These are phyloP conservation scores for Tipula lateralis DNA, from an alignment of 2,888 invertebrate species.

Conservation along the genomic window DNA sequence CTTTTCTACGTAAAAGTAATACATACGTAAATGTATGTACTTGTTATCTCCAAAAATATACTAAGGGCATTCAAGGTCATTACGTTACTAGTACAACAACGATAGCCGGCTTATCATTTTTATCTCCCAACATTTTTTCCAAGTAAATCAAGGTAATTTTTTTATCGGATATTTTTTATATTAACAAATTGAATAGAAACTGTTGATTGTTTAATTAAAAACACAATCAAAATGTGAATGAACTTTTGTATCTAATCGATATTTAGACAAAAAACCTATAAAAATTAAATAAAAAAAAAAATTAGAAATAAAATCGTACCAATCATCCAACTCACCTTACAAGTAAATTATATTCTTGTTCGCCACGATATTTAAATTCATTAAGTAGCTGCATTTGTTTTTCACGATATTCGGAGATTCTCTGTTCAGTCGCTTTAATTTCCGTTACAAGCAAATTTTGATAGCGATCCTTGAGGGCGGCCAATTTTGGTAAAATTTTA, in stretches of 20 bases:
- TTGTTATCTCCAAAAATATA: background rate
- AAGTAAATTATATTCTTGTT: slow-evolving; percentile 65
- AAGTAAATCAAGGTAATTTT: background rate
- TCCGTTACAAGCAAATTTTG: slow-evolving; percentile 55
- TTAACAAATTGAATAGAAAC: background rate
- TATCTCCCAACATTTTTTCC: background rate
- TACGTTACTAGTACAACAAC: background rate
- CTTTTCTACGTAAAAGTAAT: background rate
- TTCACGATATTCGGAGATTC: slow-evolving; percentile 68
- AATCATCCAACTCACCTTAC: slow-evolving; percentile 49
- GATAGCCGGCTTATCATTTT: background rate
- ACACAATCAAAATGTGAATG: background rate
- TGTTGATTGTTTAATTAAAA: background rate
- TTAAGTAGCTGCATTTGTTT: slow-evolving; percentile 72
- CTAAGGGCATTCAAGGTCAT: background rate
- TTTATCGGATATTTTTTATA: background rate
- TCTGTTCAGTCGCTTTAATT: slow-evolving; percentile 65
- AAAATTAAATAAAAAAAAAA: background rate
- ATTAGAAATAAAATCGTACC: background rate
- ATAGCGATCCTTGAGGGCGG: slow-evolving; percentile 51
- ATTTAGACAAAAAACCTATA: background rate
- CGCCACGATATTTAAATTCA: slow-evolving; percentile 65
- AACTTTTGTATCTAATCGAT: background rate
- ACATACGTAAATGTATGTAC: too few relatives aligned
- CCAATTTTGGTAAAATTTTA: slow-evolving; percentile 54